Evolutionary conservation across 2,888 invertebrate species (phyloP).

Genomic region (Bembecia ichneumoniformis): DNA sequence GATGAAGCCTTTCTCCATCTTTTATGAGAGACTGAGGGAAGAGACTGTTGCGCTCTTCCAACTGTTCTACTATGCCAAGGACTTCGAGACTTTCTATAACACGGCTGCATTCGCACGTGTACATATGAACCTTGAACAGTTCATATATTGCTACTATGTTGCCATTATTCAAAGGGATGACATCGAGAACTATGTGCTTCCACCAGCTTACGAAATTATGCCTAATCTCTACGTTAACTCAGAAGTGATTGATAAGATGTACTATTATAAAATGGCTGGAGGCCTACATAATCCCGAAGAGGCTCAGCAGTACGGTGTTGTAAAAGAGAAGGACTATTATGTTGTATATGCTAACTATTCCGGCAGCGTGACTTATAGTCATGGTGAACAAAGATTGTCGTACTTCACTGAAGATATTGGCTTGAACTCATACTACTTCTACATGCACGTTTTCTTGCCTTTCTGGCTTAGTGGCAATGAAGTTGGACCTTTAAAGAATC

Average conservation of each 20-base stretch:
- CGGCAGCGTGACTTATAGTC: constrained; percentile 57
- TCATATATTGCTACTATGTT: constrained; percentile 74
- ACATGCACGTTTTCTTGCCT: constrained; percentile 74
- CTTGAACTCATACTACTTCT: constrained; percentile 77
- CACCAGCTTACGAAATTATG: constrained; percentile 78
- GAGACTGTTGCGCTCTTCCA: constrained; percentile 70
- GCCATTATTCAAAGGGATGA: constrained; percentile 74
- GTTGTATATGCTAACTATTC: constrained; percentile 74
- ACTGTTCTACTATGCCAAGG: constrained; percentile 72
- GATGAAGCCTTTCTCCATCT: constrained; percentile 66
- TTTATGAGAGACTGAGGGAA: constrained; percentile 47
- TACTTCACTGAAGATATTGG: constrained; percentile 82
- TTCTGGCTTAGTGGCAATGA: constrained; percentile 74
- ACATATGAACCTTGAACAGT: constrained; percentile 74
- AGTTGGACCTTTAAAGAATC: constrained; percentile 59
- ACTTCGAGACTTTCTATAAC: constrained; percentile 74
- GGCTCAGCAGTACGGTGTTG: constrained; percentile 45
- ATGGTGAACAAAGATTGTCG: constrained; percentile 72
- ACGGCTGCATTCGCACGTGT: constrained; percentile 71
- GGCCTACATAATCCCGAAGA: constrained; percentile 32
- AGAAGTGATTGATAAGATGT: constrained; percentile 62
- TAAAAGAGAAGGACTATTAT: constrained; percentile 48
- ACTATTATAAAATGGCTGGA: constrained; percentile 51
- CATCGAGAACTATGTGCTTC: constrained; percentile 70
- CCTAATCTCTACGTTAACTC: constrained; percentile 76